A percentile compares a stretch with the other conserved stretches of the same genome.
Conservation (phyloP, 2,797 vertebrate species). For the Menidia menidia region DNA sequence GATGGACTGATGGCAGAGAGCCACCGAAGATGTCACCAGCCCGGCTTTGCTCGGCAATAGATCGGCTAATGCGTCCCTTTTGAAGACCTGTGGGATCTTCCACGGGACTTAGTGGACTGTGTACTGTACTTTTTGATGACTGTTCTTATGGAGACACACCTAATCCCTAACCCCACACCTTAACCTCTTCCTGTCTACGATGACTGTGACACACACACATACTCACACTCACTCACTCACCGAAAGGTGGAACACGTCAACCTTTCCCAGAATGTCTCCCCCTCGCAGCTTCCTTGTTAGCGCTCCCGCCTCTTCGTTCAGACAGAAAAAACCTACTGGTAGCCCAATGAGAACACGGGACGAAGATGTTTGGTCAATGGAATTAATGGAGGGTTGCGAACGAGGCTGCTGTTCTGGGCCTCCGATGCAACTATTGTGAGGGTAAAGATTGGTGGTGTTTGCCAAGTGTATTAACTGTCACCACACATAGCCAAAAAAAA, state of each 20-base stretch:
- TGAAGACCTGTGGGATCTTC: slow-evolving; percentile 74
- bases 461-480: slow-evolving; percentile 65
- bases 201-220: slow-evolving; percentile 69
- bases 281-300: slow-evolving; percentile 49
- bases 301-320: slow-evolving; percentile 36
- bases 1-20: slow-evolving; percentile 61
- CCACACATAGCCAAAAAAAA: slow-evolving; percentile 60
- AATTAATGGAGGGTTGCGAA: slow-evolving; percentile 64
- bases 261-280: slow-evolving; percentile 78
- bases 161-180: slow-evolving; percentile 80
- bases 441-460: slow-evolving; percentile 68
- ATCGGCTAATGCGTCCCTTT: slow-evolving; percentile 68
- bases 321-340: slow-evolving; percentile 15
- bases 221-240: too few relatives aligned
- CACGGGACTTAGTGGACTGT: slow-evolving; percentile 73
- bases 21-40: slow-evolving; percentile 63
- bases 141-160: slow-evolving; percentile 79
- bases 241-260: slow-evolving; percentile 54
- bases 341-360: slow-evolving; percentile 29
- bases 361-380: slow-evolving; percentile 36
- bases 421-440: slow-evolving; percentile 56
- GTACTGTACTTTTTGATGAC: slow-evolving; percentile 79
- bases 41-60: slow-evolving; percentile 53
- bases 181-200: slow-evolving; percentile 81
- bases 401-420: slow-evolving; percentile 54